Conservation (phyloP, 2,113 vertebrate genomes). For the Parotia lawesii region DNA sequence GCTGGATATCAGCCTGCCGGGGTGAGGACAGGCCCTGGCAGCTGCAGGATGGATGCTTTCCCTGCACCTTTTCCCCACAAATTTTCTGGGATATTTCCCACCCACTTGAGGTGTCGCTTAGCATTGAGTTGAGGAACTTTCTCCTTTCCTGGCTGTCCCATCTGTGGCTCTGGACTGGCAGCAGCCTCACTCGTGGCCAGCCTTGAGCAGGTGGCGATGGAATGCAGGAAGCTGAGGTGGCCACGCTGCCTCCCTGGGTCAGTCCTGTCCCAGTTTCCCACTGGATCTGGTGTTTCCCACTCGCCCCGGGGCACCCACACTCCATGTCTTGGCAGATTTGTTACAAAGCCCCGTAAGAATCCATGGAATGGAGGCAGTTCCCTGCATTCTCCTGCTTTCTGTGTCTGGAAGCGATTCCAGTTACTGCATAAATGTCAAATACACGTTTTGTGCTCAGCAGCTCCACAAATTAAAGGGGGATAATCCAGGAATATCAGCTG, state of each 20-base stretch:
- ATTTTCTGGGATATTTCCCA: neutral
- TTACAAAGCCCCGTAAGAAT: fast-evolving
- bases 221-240: neutral
- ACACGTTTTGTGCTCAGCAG: neutral
- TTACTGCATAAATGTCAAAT: neutral
- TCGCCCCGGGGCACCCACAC: neutral
- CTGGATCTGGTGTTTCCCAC: fast-evolving
- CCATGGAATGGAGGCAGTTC: neutral
- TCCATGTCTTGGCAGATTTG: fast-evolving
- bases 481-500: neutral
- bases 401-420: neutral
- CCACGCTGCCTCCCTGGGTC: neutral
- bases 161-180: neutral
- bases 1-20: neutral
- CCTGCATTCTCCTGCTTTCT: neutral
- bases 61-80: fast-evolving
- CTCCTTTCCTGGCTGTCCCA: neutral
- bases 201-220: neutral
- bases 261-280: neutral
- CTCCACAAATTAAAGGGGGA: neutral
- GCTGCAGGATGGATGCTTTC: neutral
- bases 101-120: fast-evolving
- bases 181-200: neutral
- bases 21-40: neutral
- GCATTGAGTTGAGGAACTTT: neutral